These are phyloP conservation scores for Catharus fuscescens DNA, from an alignment of 2,113 vertebrate genomes.

Conservation along the genomic window DNA sequence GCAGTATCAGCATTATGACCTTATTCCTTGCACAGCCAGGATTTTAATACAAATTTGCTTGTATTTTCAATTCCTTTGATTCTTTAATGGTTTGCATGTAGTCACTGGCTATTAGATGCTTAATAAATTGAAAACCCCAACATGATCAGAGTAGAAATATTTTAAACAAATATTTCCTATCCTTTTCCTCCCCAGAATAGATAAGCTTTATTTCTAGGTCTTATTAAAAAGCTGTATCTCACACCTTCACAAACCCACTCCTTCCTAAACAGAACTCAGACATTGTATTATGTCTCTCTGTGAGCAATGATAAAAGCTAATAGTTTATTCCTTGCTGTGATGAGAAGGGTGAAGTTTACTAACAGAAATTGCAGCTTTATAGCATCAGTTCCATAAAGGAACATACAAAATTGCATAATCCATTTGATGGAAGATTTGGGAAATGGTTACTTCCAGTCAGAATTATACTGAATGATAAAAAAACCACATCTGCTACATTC, in stretches of 20 bases:
- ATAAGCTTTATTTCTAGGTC: background rate
- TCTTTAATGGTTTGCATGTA: constrained; percentile 48
- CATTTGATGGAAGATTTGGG: background rate
- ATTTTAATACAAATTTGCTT: constrained; percentile 59
- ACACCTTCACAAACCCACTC: background rate
- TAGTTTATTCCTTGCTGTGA: background rate
- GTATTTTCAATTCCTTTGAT: constrained; percentile 69
- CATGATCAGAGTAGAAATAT: background rate
- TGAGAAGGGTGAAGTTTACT: background rate
- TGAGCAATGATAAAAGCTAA: background rate
- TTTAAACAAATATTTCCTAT: background rate
- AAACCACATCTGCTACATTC: background rate
- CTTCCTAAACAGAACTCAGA: background rate
- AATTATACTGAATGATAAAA: background rate
- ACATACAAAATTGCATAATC: background rate
- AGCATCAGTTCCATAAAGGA: background rate
- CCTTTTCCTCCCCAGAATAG: background rate
- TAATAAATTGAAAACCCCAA: background rate
- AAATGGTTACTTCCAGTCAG: background rate
- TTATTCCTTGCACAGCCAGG: constrained; percentile 56
- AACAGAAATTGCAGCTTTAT: background rate
- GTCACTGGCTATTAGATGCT: constrained; percentile 22
- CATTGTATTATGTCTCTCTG: background rate
- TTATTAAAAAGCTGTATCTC: background rate
- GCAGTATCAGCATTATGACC: constrained; percentile 63